These are phyloP conservation scores for Bembecia ichneumoniformis DNA, from an alignment of 2,888 invertebrate species.

Conservation along the genomic window DNA sequence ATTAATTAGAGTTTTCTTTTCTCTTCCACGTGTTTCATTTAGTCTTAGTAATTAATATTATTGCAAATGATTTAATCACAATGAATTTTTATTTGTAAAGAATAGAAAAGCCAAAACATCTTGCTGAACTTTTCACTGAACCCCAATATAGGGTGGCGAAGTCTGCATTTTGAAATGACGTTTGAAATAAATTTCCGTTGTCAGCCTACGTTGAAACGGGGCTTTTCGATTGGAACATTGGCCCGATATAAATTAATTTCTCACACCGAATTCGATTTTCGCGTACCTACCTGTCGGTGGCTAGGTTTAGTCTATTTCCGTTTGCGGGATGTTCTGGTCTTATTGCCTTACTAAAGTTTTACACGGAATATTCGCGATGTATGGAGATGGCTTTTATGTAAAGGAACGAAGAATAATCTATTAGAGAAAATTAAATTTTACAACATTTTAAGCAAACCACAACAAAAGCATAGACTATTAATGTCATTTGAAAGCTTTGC, in stretches of 20 bases:
- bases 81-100: too few relatives aligned
- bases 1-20: too few relatives aligned
- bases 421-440: too few relatives aligned
- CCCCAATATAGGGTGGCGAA: slow-evolving; percentile 14
- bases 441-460: too few relatives aligned
- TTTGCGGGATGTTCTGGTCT: slow-evolving; percentile 4
- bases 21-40: too few relatives aligned
- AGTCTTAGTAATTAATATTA: too few relatives aligned
- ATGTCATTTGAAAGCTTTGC: too few relatives aligned
- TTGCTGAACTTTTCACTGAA: slow-evolving; percentile 27
- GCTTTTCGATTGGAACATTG: slow-evolving; percentile 63
- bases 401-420: not conserved
- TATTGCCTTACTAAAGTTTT: not conserved
- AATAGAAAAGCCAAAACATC: too few relatives aligned
- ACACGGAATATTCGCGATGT: not conserved
- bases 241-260: slow-evolving; percentile 63
- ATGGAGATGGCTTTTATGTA: not conserved
- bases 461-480: too few relatives aligned
- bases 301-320: slow-evolving; percentile 24
- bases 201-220: slow-evolving; percentile 33
- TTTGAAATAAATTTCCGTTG: slow-evolving; percentile 65
- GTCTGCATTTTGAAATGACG: slow-evolving; percentile 56
- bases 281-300: slow-evolving; percentile 18
- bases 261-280: slow-evolving; percentile 30
- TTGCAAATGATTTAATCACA: too few relatives aligned